Evolutionary conservation across 2,113 vertebrate genomes (phyloP).

Genomic region (Galeopterus variegatus): DNA sequence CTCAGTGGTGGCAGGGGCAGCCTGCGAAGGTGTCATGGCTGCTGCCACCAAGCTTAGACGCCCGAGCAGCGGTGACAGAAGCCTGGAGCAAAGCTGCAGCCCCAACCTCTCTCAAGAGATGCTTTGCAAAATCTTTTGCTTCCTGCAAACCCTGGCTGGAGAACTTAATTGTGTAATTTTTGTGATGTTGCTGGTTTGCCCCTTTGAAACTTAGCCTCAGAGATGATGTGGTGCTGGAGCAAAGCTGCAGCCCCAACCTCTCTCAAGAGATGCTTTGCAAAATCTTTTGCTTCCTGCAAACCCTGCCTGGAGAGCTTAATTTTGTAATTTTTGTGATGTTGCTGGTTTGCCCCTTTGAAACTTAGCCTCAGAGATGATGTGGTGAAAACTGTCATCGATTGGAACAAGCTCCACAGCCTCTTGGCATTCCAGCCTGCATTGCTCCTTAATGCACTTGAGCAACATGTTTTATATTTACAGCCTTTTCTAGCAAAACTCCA

Average conservation of each 20-base stretch:
- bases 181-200: constrained; percentile 85
- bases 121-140: no score
- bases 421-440: constrained; percentile 89
- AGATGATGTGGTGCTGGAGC: constrained; percentile 85
- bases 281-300: no score
- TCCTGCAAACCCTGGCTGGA: no score
- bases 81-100: no score
- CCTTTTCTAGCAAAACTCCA: constrained; percentile 94
- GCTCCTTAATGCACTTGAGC: constrained; percentile 92
- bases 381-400: constrained; percentile 93
- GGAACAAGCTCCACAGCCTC: constrained; percentile 89
- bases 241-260: no score
- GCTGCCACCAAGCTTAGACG: no score
- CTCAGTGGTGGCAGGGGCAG: no score
- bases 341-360: constrained; percentile 89
- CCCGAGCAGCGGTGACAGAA: no score
- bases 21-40: no score
- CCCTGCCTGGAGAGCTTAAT: constrained; percentile 47
- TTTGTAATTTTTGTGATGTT: constrained; percentile 82
- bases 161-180: constrained; percentile 80
- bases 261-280: no score
- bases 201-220: constrained; percentile 93
- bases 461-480: constrained; percentile 95
- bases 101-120: no score
- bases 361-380: constrained; percentile 92